phyloP scores from a whole-genome alignment of 1,140 invertebrate genomes.

The Mamestra configurata region DNA sequence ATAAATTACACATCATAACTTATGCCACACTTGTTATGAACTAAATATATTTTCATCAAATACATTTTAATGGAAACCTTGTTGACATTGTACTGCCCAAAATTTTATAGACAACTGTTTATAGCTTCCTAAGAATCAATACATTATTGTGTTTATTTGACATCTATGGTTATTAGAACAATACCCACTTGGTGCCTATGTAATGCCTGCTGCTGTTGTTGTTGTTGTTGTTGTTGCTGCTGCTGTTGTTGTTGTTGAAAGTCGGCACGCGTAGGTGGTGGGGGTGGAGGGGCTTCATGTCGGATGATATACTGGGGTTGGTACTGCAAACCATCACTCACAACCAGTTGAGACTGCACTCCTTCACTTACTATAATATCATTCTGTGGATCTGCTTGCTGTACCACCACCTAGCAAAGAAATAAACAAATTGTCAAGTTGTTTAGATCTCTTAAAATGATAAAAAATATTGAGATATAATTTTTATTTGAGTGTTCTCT shows the following conservation, averaged over 20 bases:
- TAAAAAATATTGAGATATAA: neutral
- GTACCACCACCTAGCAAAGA: slow-evolving; percentile 79
- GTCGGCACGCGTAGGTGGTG: slow-evolving; percentile 68
- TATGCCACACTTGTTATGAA: slow-evolving; percentile 35
- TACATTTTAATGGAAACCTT: slow-evolving; percentile 6
- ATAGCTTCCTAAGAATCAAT: slow-evolving; percentile 17
- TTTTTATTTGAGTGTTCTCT: neutral
- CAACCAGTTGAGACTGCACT: slow-evolving; percentile 80
- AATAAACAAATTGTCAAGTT: slow-evolving; percentile 5
- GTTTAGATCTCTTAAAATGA: no score
- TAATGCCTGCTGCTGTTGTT: slow-evolving; percentile 68
- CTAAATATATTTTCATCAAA: slow-evolving; percentile 30
- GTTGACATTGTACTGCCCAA: neutral
- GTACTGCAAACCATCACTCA: slow-evolving; percentile 82
- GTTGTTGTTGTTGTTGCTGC: slow-evolving; percentile 74
- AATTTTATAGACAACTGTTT: no score
- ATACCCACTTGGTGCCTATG: slow-evolving; percentile 77
- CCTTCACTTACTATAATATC: slow-evolving; percentile 84
- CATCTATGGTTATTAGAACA: neutral
- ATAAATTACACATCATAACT: slow-evolving; percentile 74
- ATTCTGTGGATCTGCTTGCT: slow-evolving; percentile 81
- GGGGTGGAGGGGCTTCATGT: slow-evolving; percentile 77
- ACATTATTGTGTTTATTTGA: neutral
- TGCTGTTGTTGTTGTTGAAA: slow-evolving; percentile 80
- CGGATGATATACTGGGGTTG: slow-evolving; percentile 84